Evolutionary conservation across 1,140 invertebrate genomes (phyloP), one percentile per base, ranked within the genome.

Genomic region (Drosophila truncata): DNA sequence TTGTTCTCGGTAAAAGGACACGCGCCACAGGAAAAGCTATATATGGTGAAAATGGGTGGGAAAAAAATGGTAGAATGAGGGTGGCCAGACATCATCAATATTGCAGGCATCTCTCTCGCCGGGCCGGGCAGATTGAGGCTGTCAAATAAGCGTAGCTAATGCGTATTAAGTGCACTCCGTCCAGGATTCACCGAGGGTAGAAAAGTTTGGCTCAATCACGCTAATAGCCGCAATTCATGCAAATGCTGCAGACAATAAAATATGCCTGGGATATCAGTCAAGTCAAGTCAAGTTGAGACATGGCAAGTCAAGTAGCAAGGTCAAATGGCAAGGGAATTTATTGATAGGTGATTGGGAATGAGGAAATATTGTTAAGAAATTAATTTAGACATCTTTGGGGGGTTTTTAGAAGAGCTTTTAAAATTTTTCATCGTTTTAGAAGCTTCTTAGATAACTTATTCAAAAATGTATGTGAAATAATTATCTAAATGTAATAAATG

Each of bases 131-230:
- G 58, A 65, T 66, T 70, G 82, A 78, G 75, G 57, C 81, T 85
- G 81, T 85, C 86, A 90, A 90, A 90, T 85, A 90, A 90, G 85
- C 85, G 86, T 90, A 50, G 64, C 85, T 90, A 90, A 90, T 90
- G 75, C 78, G 85, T 85, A 91, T 90, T 82, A 90, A 90, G 85
- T 90, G 85, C 85, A 82, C 71, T 85, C 73, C 59, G 41, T 64
- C 74, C 61, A 7, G 52, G 57, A 29, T 25, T 35, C 42, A n/a
- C 39, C 37, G 46, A 41, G 46, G 49, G 52, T 64, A 65, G 59
- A 41, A 64, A 63, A 64, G 62, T 57, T 60, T 63, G 57, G 47
- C 73, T 62, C 67, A 86, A 82, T 86, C 82, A 72, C 49, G 62
- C 39, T 86, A 80, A 87, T 87, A 83, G 83, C 72, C 75, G 58